Conservation (phyloP, 2,888 invertebrate genomes). For the Saturnia japonica region DNA sequence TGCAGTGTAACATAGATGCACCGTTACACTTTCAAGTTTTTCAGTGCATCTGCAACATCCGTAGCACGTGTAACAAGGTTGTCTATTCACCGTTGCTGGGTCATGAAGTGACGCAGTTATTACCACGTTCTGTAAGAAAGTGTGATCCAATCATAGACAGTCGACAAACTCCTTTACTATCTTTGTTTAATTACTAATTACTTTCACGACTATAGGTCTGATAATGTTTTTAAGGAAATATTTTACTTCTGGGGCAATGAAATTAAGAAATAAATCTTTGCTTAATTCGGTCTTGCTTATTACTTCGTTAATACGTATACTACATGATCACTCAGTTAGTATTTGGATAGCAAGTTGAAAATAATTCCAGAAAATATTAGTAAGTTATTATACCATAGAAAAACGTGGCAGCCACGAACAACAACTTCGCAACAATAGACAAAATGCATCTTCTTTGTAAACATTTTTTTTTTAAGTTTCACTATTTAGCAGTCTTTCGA, state of each 20-base stretch:
- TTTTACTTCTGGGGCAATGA: background rate
- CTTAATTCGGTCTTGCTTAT: background rate
- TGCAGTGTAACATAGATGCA: constrained; percentile 34
- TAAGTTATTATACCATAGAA: background rate
- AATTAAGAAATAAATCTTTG: background rate
- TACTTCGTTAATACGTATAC: background rate
- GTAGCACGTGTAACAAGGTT: constrained; percentile 45
- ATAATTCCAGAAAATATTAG: background rate
- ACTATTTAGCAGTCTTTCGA: background rate
- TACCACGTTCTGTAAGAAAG: constrained; percentile 47
- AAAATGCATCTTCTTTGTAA: background rate
- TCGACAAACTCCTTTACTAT: constrained; percentile 48
- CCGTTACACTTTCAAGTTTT: constrained; percentile 67
- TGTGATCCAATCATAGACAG: constrained; percentile 45
- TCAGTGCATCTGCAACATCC: constrained; percentile 59
- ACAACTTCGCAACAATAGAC: background rate
- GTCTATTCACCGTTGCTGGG: constrained; percentile 63
- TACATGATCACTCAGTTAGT: too few species aligned
- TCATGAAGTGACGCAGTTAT: constrained; percentile 56
- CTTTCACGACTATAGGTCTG: background rate
- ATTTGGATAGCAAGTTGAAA: background rate
- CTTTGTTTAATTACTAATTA: constrained; percentile 28
- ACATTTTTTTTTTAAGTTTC: background rate
- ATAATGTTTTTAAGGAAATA: background rate
- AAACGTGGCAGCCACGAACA: background rate